A percentile compares a stretch with the other conserved stretches of the same genome.
Conservation (phyloP, 2,113 vertebrate species). For the Cairina moschata region DNA sequence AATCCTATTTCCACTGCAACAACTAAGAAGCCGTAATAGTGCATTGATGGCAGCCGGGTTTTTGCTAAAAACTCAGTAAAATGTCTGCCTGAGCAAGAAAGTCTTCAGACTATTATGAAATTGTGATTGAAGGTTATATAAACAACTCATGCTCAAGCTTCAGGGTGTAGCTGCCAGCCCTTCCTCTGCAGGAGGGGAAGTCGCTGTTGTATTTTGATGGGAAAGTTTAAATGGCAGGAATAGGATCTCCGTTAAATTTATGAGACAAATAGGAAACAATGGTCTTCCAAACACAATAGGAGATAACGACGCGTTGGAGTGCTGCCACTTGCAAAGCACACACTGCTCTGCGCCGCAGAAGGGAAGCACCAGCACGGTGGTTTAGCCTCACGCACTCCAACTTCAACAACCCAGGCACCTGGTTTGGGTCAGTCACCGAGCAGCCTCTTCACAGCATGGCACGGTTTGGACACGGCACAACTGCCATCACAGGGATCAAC, state of each 20-base stretch:
- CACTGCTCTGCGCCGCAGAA: not conserved
- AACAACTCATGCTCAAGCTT: slow-evolving; percentile 60
- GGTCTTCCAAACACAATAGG: slow-evolving; percentile 68
- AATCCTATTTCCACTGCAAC: not conserved
- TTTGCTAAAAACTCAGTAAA: slow-evolving; percentile 37
- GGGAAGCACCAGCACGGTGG: not conserved
- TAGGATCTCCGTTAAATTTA: slow-evolving; percentile 66
- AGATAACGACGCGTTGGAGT: slow-evolving; percentile 62
- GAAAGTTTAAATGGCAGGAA: slow-evolving; percentile 62
- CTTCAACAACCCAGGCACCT: not conserved
- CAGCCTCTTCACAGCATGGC: not conserved
- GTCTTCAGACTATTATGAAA: slow-evolving; percentile 44
- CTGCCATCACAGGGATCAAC: not conserved
- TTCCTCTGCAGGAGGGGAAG: slow-evolving; percentile 71
- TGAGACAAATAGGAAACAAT: slow-evolving; percentile 70
- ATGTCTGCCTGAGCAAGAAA: slow-evolving; percentile 42
- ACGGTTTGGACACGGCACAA: not conserved
- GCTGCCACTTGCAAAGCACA: slow-evolving; percentile 35
- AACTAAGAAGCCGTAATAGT: not conserved
- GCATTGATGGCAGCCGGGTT: not conserved
- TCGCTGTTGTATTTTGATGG: slow-evolving; percentile 55
- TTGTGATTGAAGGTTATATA: slow-evolving; percentile 69
- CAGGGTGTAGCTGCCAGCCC: slow-evolving; percentile 68
- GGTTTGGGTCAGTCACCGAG: not conserved
- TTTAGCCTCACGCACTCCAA: not conserved